phyloP scores from a whole-genome alignment of 1,140 invertebrate genomes.

The Myzus persicae region DNA sequence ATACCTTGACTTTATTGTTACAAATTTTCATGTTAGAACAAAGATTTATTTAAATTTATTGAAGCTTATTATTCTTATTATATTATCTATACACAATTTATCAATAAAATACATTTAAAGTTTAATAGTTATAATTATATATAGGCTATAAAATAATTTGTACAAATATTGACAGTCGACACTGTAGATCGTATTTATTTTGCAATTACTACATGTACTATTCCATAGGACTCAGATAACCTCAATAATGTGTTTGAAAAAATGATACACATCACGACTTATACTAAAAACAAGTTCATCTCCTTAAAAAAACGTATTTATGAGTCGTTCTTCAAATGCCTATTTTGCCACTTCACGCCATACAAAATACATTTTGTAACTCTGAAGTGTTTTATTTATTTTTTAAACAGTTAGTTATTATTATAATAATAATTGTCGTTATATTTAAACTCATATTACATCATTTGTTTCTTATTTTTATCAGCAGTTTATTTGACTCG shows the following conservation, averaged over 20 bases:
- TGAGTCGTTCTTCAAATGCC: background rate
- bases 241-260: background rate
- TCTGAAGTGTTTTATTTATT: background rate
- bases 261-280: background rate
- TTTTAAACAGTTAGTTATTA: background rate
- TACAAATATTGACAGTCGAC: background rate
- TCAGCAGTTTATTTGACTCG: background rate
- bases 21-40: background rate
- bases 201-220: background rate
- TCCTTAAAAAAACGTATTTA: background rate
- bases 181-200: background rate
- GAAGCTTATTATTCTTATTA: background rate
- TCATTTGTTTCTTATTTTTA: background rate
- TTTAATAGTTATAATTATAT: background rate
- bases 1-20: background rate
- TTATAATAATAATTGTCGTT: background rate
- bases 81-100: background rate
- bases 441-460: background rate
- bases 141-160: background rate
- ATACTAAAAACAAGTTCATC: background rate
- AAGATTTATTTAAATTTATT: slow-evolving; percentile 10
- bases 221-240: background rate
- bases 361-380: background rate
- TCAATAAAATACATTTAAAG: background rate
- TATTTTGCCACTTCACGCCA: background rate